phyloP scores from a whole-genome alignment of 2,797 vertebrate species.

The Microctenopoma lineatum region DNA sequence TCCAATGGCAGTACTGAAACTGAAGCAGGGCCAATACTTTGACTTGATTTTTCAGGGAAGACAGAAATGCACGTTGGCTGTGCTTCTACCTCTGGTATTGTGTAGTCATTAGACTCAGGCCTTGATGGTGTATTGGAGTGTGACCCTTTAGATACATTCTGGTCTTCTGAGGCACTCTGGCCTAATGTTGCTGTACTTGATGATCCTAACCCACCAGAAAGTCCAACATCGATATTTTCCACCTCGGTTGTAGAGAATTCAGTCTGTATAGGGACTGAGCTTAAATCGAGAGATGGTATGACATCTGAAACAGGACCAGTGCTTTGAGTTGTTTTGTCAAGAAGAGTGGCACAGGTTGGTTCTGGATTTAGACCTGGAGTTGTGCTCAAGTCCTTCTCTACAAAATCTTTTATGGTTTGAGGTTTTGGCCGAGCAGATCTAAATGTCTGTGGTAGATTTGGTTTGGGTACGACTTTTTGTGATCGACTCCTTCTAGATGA shows the following conservation, averaged over 20 bases:
- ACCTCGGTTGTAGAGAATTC: slow-evolving; percentile 9
- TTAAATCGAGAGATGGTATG: background rate
- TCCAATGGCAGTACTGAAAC: slow-evolving; percentile 5
- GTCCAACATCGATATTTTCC: background rate
- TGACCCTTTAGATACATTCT: slow-evolving; percentile 25
- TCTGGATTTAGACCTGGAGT: background rate
- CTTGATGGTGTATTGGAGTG: background rate
- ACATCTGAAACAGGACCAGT: background rate
- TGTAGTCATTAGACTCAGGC: slow-evolving; percentile 8
- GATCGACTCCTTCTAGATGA: slow-evolving; percentile 32
- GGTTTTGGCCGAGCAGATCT: slow-evolving; percentile 37
- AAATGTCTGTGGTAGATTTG: slow-evolving; percentile 32
- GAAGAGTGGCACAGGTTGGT: background rate
- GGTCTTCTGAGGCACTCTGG: slow-evolving; percentile 12
- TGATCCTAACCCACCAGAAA: background rate
- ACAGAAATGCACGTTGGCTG: slow-evolving; percentile 3
- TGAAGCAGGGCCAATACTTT: slow-evolving; percentile 1
- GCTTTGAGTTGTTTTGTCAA: background rate
- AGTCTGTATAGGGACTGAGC: background rate
- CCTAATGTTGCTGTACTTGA: slow-evolving; percentile 1
- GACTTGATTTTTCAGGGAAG: background rate
- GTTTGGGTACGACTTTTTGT: slow-evolving; percentile 59
- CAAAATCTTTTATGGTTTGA: slow-evolving; percentile 9
- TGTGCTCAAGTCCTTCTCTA: slow-evolving; percentile 1
- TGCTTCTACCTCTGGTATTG: slow-evolving; percentile 10